Base-by-base conservation (phyloP, 2,113 vertebrate species). In the Toxostoma redivivum region DNA sequence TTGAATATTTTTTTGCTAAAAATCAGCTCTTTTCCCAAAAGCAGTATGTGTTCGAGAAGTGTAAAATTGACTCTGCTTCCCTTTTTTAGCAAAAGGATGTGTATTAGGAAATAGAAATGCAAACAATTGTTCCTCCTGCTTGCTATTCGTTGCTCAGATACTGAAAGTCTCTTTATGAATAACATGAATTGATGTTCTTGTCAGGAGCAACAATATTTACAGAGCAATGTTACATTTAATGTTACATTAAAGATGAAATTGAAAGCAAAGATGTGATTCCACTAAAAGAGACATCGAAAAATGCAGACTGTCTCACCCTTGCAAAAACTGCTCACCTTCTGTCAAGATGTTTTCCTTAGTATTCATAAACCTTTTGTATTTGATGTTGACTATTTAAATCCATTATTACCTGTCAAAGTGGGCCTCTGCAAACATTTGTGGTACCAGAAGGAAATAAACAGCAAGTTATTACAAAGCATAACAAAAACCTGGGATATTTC, bases 131-230 rank as follows among this genome's bases (percentile, higher is more conserved):
- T 79, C 57, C 57, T 92, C n/a, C 85, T 89, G 50, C 69, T 96
- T 95, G 54, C 90, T 92, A 61, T 94, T 96, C 73, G 40, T 80
- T 80, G 86, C 93, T 92, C 61, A 96, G 92, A 95, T 91, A 74
- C 78, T 51, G 82, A 73, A 92, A 93, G 51, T 81, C 92, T 88
- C 89, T 86, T 93, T 92, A 88, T 83, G 94, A 96, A 97, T 95
- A 97, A 95, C 44, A 82, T 30, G 82, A 97, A 97, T 81, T 94
- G 96, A 97, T 96, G 96, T 93, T 94, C 96, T 96, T 97, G 96
- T 96, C 96, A 93, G 94, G 53, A 94, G 89, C 54, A 71, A 92
- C 86, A 95, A 90, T 96, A 97, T 97, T 98, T 97, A 95, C 92
- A 92, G 90, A 97, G 96, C 38, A 65, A 90, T 60, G 76, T 89